phyloP scores from a whole-genome alignment of 2,797 vertebrate genomes.

The Sebastes matsubarae region DNA sequence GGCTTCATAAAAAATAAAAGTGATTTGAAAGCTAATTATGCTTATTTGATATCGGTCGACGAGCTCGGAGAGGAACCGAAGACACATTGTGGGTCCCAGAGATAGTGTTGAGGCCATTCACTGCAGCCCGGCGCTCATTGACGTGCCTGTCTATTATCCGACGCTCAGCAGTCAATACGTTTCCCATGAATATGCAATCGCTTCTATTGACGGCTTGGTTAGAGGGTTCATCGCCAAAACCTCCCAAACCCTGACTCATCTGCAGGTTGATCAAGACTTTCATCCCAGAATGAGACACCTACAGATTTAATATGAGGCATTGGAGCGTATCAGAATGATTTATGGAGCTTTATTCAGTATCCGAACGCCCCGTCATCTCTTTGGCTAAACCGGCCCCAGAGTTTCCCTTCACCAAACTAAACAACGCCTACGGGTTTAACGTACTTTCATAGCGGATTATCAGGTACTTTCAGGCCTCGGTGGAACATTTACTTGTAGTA shows the following conservation, averaged over 20 bases:
- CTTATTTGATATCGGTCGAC: background rate
- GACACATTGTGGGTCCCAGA: conserved; percentile 21
- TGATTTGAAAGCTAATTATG: conserved; percentile 11
- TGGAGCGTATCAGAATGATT: background rate
- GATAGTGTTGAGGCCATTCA: conserved; percentile 27
- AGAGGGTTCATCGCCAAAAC: background rate
- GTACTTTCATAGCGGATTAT: background rate
- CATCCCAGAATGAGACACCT: background rate
- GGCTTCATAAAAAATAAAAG: background rate
- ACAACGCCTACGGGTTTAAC: background rate
- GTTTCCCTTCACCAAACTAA: background rate
- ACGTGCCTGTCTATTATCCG: conserved; percentile 62
- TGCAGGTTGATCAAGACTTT: background rate
- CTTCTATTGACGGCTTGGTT: conserved; percentile 1
- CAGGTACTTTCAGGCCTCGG: background rate
- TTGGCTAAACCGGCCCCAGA: background rate
- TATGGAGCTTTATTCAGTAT: background rate
- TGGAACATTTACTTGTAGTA: background rate
- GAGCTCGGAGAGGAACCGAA: background rate
- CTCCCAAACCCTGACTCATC: background rate
- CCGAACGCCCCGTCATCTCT: background rate
- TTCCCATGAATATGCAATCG: conserved; percentile 70
- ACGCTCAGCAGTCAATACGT: conserved; percentile 62
- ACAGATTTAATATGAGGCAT: background rate
- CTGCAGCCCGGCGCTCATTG: conserved; percentile 25